Evolutionary conservation across 2,113 vertebrate species (phyloP), one percentile per base, ranked within the genome.

Genomic region (Seriola dumerili): DNA sequence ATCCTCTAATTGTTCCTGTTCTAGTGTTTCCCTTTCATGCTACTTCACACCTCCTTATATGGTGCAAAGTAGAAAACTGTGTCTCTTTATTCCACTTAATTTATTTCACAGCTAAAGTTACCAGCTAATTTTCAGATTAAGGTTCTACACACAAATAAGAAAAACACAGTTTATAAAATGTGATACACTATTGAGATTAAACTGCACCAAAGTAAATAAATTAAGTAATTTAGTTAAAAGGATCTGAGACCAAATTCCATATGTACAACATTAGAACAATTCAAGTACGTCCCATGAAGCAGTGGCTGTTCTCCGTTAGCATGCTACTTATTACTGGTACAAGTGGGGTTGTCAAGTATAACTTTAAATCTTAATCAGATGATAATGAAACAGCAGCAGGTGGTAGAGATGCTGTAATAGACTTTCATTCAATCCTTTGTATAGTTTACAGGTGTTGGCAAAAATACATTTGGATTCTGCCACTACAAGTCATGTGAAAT

Each of bases 371-470:
- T 81, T 6, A 46, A 19, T 46, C 48, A 69, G 52, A 29, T 29
- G 29, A 29, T 29, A 29, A 29, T 29, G 29, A 29, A 29, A 29
- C 29, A 29, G 29, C 66, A 76, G 50, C 77, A 66, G 78, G 38
- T 72, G 72, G 83, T 34, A 42, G 5, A 54, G 71, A 74, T 79
- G 38, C 29, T 63, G 5, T 75, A 50, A 70, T 85, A 59, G 54
- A 78, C n/a, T 55, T 46, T 73, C 29, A 29, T 29, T 29, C 29
- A 29, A 29, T 29, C 29, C 29, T 29, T 29, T 29, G 29, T 29
- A 68, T 46, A 55, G 69, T 25, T 55, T 67, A 55, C 9, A 61
- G 57, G 69, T 78, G 19, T 52, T 52, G 50, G 50, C 19, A 21
- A 32, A 32, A 64, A 72, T 17, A 3, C 44, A 48, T 48, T 48